A percentile compares a stretch with the other conserved stretches of the same genome.
Evolutionary conservation across 53 echinoderm and acorn worm genomes (phyloP).

Genomic region (Holothuria leucospilota): DNA sequence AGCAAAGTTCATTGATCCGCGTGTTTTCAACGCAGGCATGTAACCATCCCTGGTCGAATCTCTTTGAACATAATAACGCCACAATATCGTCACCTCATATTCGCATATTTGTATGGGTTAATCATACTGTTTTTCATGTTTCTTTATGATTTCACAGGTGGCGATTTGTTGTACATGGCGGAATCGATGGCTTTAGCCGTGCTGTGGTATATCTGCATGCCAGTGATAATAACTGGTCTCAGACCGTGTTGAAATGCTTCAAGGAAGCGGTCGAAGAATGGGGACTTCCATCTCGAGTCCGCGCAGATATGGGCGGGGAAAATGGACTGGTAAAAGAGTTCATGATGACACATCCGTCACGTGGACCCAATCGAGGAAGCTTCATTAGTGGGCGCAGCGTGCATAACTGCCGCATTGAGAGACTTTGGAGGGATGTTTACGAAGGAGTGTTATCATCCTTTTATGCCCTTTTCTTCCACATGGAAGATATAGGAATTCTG

Average conservation of each 20-base stretch:
- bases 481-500: slow-evolving; percentile 22
- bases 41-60: too few species aligned
- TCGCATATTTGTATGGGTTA: too few species aligned
- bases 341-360: slow-evolving; percentile 52
- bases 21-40: too few species aligned
- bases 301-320: slow-evolving; percentile 60
- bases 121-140: too few species aligned
- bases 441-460: too few species aligned
- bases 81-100: too few species aligned
- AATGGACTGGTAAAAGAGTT: slow-evolving; percentile 40
- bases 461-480: slow-evolving; percentile 9
- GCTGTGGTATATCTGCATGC: too few species aligned
- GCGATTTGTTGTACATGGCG: too few species aligned
- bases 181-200: too few species aligned
- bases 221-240: slow-evolving; percentile 50
- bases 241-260: slow-evolving; percentile 33
- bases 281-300: slow-evolving; percentile 53
- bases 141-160: too few species aligned
- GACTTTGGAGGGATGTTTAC: slow-evolving; percentile 70
- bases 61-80: too few species aligned
- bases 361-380: slow-evolving; percentile 37
- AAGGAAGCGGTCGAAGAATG: slow-evolving; percentile 34
- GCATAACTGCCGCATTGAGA: slow-evolving; percentile 71
- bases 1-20: too few species aligned
- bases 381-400: slow-evolving; percentile 49